Conservation (phyloP, 2,113 vertebrate species). For the Bostrychus sinensis region DNA sequence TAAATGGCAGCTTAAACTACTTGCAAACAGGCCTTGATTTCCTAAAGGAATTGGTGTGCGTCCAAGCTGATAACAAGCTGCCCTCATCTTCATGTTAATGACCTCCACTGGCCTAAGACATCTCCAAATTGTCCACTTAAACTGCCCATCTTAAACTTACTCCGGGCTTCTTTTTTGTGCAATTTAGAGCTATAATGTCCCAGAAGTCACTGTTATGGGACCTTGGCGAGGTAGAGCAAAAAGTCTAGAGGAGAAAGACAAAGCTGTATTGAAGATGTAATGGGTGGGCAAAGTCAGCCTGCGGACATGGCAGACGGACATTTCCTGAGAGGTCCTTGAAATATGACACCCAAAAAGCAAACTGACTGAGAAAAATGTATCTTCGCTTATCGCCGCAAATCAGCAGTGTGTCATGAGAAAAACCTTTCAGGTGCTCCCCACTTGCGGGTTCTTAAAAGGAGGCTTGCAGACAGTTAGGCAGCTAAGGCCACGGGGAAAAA, state of each 20-base stretch:
- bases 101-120: background rate
- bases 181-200: slow-evolving; percentile 46
- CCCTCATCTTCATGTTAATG: slow-evolving; percentile 14
- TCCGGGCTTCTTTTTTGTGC: slow-evolving; percentile 25
- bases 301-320: background rate
- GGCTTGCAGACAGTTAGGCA: background rate
- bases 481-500: slow-evolving; percentile 28
- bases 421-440: slow-evolving; percentile 7
- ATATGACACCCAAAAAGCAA: slow-evolving; percentile 54
- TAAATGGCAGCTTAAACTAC: slow-evolving; percentile 24
- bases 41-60: background rate
- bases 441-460: slow-evolving; percentile 19
- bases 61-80: slow-evolving; percentile 10
- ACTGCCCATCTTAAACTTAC: slow-evolving; percentile 14
- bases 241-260: slow-evolving; percentile 22
- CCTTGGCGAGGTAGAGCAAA: slow-evolving; percentile 6
- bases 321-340: slow-evolving; percentile 39
- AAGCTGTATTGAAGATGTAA: slow-evolving; percentile 61
- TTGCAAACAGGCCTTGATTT: slow-evolving; percentile 5
- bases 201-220: slow-evolving; percentile 14
- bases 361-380: slow-evolving; percentile 64
- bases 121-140: slow-evolving; percentile 19
- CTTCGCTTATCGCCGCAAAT: slow-evolving; percentile 44
- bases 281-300: slow-evolving; percentile 20
- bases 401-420: slow-evolving; percentile 20